Conservation (phyloP, 2,113 vertebrate species). For the Lota lota region DNA sequence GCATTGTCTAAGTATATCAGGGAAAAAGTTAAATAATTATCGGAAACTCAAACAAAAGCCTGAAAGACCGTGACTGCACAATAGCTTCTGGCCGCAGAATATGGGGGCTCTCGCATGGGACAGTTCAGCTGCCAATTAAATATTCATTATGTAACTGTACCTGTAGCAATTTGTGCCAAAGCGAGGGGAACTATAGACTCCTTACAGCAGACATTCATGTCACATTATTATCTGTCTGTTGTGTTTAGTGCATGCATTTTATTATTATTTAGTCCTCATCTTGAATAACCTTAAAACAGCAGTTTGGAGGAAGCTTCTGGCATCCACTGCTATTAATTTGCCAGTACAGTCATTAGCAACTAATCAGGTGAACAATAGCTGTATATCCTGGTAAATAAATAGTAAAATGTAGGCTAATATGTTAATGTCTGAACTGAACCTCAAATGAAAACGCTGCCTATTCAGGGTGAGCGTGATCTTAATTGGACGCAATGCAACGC, state of each 20-base stretch:
- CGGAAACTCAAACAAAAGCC: not conserved
- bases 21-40: not conserved
- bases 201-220: not conserved
- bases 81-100: conserved; percentile 33
- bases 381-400: not conserved
- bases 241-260: too few relatives aligned
- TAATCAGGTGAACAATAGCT: too few relatives aligned
- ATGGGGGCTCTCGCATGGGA: conserved; percentile 48
- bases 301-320: too few relatives aligned
- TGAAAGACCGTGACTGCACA: conserved; percentile 32
- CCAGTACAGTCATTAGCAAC: too few relatives aligned
- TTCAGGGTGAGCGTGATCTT: conserved; percentile 51
- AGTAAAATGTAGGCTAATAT: not conserved
- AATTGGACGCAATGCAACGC: conserved; percentile 46
- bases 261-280: too few relatives aligned
- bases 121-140: conserved; percentile 61
- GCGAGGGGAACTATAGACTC: conserved; percentile 11
- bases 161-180: conserved; percentile 50
- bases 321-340: too few relatives aligned
- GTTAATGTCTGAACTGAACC: not conserved
- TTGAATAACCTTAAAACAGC: too few relatives aligned
- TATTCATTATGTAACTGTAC: conserved; percentile 73
- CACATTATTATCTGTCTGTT: too few relatives aligned
- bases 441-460: conserved; percentile 39
- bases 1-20: conserved; percentile 27